Evolutionary conservation across 2,888 invertebrate genomes (phyloP).

Genomic region (Xanthia icteritia): DNA sequence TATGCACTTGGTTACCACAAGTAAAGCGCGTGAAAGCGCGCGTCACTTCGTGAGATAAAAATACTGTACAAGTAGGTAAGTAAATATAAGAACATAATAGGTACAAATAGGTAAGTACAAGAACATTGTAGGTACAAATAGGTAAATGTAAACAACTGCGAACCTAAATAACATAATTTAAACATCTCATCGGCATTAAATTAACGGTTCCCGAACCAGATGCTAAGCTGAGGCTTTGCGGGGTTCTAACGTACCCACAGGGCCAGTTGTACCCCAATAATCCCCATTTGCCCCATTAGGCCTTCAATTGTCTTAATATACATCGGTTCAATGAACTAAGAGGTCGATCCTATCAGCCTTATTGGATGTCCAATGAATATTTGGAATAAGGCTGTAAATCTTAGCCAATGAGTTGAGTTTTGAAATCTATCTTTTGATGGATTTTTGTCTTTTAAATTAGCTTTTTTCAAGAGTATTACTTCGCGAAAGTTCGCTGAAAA

Average conservation of each 20-base stretch:
- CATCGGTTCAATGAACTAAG: conserved; percentile 61
- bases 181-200: conserved; percentile 49
- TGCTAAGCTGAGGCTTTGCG: conserved; percentile 50
- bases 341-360: conserved; percentile 53
- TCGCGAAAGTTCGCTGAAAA: background rate
- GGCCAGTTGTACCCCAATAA: conserved; percentile 56
- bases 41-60: too few relatives aligned
- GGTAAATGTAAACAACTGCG: conserved; percentile 10
- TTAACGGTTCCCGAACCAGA: conserved; percentile 50
- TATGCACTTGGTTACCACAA: too few relatives aligned
- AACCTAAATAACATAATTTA: conserved; percentile 45
- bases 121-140: background rate
- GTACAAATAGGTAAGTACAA: background rate
- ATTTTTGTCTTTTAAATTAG: conserved; percentile 11
- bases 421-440: background rate
- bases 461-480: background rate
- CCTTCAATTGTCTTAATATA: conserved; percentile 63
- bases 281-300: conserved; percentile 66
- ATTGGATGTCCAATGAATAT: conserved; percentile 53
- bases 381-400: conserved; percentile 41
- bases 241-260: conserved; percentile 38
- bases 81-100: too few relatives aligned
- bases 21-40: too few relatives aligned
- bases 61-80: too few relatives aligned
- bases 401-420: conserved; percentile 29